phyloP scores from a whole-genome alignment of 1,140 invertebrate species.

The Drosophila grimshawi region DNA sequence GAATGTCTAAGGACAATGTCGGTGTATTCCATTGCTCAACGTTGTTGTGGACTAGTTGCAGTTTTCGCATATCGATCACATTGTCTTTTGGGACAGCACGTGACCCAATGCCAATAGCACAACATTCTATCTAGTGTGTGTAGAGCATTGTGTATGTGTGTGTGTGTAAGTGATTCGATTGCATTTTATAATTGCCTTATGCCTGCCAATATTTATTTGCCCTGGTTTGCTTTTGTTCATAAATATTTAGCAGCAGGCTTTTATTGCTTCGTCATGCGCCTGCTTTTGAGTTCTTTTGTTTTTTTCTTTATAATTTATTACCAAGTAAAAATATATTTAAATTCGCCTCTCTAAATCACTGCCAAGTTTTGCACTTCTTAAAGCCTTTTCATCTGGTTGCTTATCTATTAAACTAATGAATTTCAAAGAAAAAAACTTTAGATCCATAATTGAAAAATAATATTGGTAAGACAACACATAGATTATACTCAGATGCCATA shows the following conservation, averaged over 20 bases:
- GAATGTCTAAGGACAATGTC: slow-evolving; percentile 72
- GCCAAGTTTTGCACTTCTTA: no score
- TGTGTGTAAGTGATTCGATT: slow-evolving; percentile 63
- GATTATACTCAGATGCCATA: no score
- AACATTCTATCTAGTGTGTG: not conserved
- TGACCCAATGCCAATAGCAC: slow-evolving; percentile 39
- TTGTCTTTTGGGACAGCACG: slow-evolving; percentile 64
- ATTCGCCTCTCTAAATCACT: not conserved
- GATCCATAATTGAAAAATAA: no score
- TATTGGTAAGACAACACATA: no score
- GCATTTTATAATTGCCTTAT: slow-evolving; percentile 65
- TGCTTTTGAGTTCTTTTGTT: not conserved
- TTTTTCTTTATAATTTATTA: not conserved
- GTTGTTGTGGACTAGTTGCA: slow-evolving; percentile 44
- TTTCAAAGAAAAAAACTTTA: no score
- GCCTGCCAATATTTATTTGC: slow-evolving; percentile 63
- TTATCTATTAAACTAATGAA: no score
- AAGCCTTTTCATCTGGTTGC: no score
- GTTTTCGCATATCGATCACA: slow-evolving; percentile 73
- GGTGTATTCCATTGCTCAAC: slow-evolving; percentile 52
- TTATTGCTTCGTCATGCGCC: slow-evolving; percentile 37
- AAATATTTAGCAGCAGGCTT: slow-evolving; percentile 60
- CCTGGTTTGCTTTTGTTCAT: slow-evolving; percentile 61
- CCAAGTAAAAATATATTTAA: not conserved
- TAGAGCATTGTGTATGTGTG: slow-evolving; percentile 20